Evolutionary conservation across 2,888 invertebrate genomes (phyloP), one percentile per base, ranked within the genome.

Genomic region (Archaeoteleia sp.): DNA sequence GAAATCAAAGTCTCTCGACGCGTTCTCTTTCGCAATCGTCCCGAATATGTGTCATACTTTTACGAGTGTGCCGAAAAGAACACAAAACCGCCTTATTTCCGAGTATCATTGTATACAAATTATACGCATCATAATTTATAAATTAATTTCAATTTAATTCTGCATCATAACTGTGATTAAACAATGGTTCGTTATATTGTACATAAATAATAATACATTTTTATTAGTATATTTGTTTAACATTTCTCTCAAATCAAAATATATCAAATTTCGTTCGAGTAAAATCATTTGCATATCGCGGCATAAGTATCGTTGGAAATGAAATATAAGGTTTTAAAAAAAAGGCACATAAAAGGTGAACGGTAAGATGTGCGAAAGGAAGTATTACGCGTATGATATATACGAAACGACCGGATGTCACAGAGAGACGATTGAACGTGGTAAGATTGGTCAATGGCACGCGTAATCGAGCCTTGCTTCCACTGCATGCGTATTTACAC

Each of bases 391-490:
- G 53, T 29, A 17, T 34, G 65, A 70, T 66, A 53, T 46, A 55
- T 37, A 60, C 62, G 46, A 46, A 69, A 66, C 60, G 55, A 63
- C 70, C 70, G 67, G 70, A 70, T 70, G 70, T 63, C 66, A 54
- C 62, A 66, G 66, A 45, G 63, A 69, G 63, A 57, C 65, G 54
- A 62, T 46, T 61, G 62, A 51, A 73, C 73, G 72, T 72, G 67
- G 71, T 58, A 54, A 61, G 73, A 76, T 73, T 76, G 76, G 76
- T 74, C 74, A 74, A 76, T 73, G 73, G 76, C 74, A 76, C 76
- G 76, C 72, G 74, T 74, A 74, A 76, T 74, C 74, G 73, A 72
- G 72, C 61, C 70, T 73, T 65, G 58, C 61, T 62, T 51, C 54
- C 58, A 66, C 53, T 51, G 63, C 54, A 20, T 57, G 61, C 42